These are phyloP conservation scores for Mungos mungo DNA, from an alignment of 2,113 vertebrate species.

Conservation along the genomic window DNA sequence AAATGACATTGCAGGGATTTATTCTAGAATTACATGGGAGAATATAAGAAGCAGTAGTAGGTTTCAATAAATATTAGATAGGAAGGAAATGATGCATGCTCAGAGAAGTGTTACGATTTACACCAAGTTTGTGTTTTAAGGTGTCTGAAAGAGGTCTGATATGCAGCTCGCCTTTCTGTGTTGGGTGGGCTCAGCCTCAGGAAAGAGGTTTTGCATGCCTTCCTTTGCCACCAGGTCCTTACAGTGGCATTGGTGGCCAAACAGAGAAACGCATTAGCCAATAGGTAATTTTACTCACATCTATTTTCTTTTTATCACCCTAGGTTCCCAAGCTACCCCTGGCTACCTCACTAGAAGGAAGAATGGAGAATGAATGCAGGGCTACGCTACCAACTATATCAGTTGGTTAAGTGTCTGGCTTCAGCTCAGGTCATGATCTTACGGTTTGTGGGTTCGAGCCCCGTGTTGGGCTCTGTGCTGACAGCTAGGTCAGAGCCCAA, in stretches of 20 bases:
- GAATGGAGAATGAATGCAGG: neutral
- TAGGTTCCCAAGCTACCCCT: neutral
- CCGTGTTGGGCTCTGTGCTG: too few species aligned
- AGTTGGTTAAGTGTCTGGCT: too few species aligned
- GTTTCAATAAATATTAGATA: neutral
- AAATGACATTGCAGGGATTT: neutral
- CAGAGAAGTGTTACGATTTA: neutral
- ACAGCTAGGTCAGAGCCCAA: too few species aligned
- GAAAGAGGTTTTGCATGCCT: neutral
- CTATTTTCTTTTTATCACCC: neutral
- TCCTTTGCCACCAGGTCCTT: neutral
- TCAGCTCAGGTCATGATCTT: too few species aligned
- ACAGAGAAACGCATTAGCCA: neutral
- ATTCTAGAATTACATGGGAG: neutral
- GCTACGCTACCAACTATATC: neutral
- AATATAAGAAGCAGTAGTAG: neutral
- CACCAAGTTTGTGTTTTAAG: neutral
- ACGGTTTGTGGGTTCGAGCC: too few species aligned
- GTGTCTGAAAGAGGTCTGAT: neutral
- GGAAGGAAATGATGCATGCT: neutral
- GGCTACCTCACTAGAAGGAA: neutral
- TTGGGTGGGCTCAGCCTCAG: neutral
- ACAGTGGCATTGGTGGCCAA: neutral
- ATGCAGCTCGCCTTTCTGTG: neutral
- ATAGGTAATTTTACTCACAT: neutral